Base-by-base conservation (phyloP, 1,140 invertebrate species). In the Cydia fagiglandana region DNA sequence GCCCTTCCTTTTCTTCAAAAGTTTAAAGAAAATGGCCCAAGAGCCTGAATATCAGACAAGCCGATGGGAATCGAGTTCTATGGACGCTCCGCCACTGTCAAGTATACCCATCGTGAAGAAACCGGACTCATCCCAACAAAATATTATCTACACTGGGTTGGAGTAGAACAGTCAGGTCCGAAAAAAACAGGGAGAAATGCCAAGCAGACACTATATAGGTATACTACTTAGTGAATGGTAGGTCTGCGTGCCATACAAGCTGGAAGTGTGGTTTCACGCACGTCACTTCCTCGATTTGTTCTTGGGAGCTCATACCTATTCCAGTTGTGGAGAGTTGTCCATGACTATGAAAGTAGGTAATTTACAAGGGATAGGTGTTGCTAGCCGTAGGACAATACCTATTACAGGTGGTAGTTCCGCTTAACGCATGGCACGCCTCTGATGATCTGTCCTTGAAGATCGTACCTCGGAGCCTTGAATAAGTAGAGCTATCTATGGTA, bases 321-420 rank as follows among this genome's bases (percentile, higher is more conserved):
- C 2, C 92, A 64, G 97, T 97, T 94, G n/a, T 97, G 97, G 78
- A 98, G 88, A 15, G 97, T 97, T 68, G 97, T 97, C 97, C 97
- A 98, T 85, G 83, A 98, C 97, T 41, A 41, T 10, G 17, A 34
- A 34, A 34, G 34, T 34, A 6, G 41, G 38, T 68, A 64, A 95
- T 96, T 96, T 94, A 98, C 97, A 97, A 95, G 80, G 97, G 97
- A 93, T 98, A 98, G 41, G 95, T 96, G 86, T 96, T 97, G 79
- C 97, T 97, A 76, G 97, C 97, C 28, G 96, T 97, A 38, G 97
- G 97, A 93, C 97, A 98, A 89, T 97, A n/a, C n/a, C 3, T 28
- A 28, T 2, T 34, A 98, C 30, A 98, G 94, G 91, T 98, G 97
- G 93, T 97, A 96, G 86, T 96, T 95, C 81, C 96, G 94, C 89